phyloP scores from a whole-genome alignment of 1,140 invertebrate species.

The Palaemon carinicauda region DNA sequence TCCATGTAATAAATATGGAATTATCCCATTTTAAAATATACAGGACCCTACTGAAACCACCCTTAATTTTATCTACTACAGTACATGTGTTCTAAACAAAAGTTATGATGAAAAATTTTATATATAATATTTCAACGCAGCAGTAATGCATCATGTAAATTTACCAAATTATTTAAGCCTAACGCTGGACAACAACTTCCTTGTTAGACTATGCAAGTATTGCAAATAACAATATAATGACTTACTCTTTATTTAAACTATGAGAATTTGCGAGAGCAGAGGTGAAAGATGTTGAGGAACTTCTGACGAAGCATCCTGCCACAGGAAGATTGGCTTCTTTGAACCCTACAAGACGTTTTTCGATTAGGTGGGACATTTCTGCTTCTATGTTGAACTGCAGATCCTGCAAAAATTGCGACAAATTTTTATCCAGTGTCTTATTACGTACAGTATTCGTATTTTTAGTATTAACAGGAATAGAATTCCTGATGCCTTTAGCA shows the following conservation, averaged over 20 bases:
- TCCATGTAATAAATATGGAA: too few relatives aligned
- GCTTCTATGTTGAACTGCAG: not conserved
- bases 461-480: too few relatives aligned
- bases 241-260: constrained; percentile 1
- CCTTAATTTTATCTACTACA: not conserved
- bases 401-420: not conserved
- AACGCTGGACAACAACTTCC: not conserved
- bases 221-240: not conserved
- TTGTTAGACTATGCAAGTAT: not conserved
- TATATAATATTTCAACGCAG: too few relatives aligned
- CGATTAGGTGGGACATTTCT: not conserved
- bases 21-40: too few relatives aligned
- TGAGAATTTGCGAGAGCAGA: constrained; percentile 13
- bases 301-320: not conserved
- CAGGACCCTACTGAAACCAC: too few relatives aligned
- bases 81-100: too few relatives aligned
- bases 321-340: constrained; percentile 7
- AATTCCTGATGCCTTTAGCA: too few relatives aligned
- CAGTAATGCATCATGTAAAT: too few relatives aligned
- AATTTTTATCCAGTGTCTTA: too few relatives aligned
- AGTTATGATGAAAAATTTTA: too few relatives aligned
- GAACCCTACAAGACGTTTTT: not conserved
- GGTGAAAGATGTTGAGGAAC: constrained; percentile 2
- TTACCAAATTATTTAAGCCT: too few relatives aligned
- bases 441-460: too few relatives aligned